These are phyloP conservation scores for Thereva unica DNA, from an alignment of 2,888 invertebrate genomes.

Conservation along the genomic window DNA sequence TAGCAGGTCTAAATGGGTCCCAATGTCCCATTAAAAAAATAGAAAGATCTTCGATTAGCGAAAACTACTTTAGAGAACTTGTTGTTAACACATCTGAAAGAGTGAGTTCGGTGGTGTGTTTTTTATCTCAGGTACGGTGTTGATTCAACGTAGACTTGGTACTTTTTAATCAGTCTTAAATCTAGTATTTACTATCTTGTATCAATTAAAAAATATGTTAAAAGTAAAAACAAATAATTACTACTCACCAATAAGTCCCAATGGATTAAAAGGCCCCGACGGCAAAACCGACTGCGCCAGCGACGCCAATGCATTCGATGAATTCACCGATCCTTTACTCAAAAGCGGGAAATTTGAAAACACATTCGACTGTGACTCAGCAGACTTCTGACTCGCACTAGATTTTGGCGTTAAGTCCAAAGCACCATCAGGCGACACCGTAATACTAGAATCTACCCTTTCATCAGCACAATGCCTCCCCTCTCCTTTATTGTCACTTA, in stretches of 20 bases:
- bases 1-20: too few relatives aligned
- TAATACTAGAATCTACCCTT: background rate
- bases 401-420: constrained; percentile 63
- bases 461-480: background rate
- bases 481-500: constrained; percentile 39
- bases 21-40: too few relatives aligned
- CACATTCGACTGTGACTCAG: background rate
- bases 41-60: too few relatives aligned
- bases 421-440: constrained; percentile 52
- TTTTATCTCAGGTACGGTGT: too few relatives aligned
- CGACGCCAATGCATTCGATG: constrained; percentile 14
- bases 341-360: constrained; percentile 1
- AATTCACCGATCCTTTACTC: background rate
- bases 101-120: too few relatives aligned
- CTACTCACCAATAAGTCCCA: constrained; percentile 70
- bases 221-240: background rate
- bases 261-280: constrained; percentile 81
- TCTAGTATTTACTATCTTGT: background rate
- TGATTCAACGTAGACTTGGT: too few relatives aligned
- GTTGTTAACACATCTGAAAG: too few relatives aligned
- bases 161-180: too few relatives aligned
- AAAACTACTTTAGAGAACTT: too few relatives aligned
- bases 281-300: constrained; percentile 59
- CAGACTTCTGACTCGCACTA: constrained; percentile 17
- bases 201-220: background rate